Evolutionary conservation across 2,797 vertebrate species (phyloP).

Genomic region (Botia kubotai): DNA sequence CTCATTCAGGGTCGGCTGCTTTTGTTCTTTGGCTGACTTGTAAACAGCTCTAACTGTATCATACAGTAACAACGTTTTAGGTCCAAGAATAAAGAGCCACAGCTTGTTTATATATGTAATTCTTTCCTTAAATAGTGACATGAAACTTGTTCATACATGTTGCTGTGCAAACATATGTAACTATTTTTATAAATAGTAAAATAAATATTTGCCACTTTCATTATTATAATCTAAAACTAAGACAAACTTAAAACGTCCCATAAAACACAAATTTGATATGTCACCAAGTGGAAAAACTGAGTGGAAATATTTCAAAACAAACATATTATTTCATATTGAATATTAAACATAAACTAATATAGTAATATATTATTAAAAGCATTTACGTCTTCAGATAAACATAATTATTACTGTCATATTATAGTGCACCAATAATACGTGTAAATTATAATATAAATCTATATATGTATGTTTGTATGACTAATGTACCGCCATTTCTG

Average conservation of each 20-base stretch:
- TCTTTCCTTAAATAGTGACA: not conserved
- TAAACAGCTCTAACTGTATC: not conserved
- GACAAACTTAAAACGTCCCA: no score
- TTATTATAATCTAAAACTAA: not conserved
- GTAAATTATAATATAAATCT: no score
- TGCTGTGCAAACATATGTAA: not conserved
- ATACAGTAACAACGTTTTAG: not conserved
- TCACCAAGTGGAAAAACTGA: not conserved
- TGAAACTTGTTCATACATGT: not conserved
- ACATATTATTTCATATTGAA: not conserved
- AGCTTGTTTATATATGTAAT: not conserved
- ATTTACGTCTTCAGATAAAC: no score
- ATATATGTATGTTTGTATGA: not conserved
- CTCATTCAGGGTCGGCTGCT: not conserved
- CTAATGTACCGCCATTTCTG: not conserved
- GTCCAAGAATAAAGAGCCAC: not conserved
- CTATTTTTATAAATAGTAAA: not conserved
- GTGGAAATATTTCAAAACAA: not conserved
- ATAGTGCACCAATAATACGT: no score
- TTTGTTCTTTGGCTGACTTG: slow-evolving; percentile 28
- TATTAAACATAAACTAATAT: no score
- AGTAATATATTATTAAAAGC: no score
- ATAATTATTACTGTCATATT: no score
- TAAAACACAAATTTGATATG: not conserved
- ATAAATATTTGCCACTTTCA: no score